Evolutionary conservation across 2,113 vertebrate species (phyloP), one percentile per base, ranked within the genome.

Genomic region (Phalacrocorax brasilianus): DNA sequence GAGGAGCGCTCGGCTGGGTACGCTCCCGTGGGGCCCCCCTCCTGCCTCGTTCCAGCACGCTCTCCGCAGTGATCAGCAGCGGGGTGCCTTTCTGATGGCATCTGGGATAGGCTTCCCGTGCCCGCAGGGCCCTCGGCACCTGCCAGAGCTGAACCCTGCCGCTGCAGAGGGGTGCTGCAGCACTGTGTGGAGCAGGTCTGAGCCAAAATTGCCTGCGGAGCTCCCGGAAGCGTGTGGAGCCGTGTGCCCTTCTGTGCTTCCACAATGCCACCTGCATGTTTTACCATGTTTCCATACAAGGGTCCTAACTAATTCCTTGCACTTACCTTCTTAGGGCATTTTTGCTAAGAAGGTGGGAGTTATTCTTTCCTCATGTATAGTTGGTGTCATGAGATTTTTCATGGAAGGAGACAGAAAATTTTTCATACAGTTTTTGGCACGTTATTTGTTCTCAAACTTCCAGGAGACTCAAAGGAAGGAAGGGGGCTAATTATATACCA

Each of bases 41-140:
- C 40, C 75, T 61, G 68, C 65, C 9, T 1, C 8, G 19, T 1
- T 27, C 4, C 45, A 50, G 35, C 45, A 3, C 0, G 50, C 24
- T 44, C 38, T 38, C 62, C 5, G 5, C 17, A 6, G 0, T 8
- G 58, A 7, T 14, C 42, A 5, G 22, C 0, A 8, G 20, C 0
- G 8, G 38, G n/a, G 5, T 3, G 52, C 75, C 42, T 10, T 12
- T 22, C 30, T 35, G 5, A 10, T 15, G 65, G 20, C 27, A 3
- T 20, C 20, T 8, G 35, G 27, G 79, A 0, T 7, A 12, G 65
- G 20, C 4, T 30, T 22, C 47, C 45, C 1, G 2, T 45, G 33
- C 45, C 32, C 1, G 8, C 30, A 32, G 77, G 14, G 59, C 24
- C 8, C 28, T 12, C 1, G 12, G 56, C 27, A 27, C 18, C 45